These are phyloP conservation scores for Gallirallus australis DNA, from an alignment of 2,797 vertebrate genomes.

Conservation along the genomic window DNA sequence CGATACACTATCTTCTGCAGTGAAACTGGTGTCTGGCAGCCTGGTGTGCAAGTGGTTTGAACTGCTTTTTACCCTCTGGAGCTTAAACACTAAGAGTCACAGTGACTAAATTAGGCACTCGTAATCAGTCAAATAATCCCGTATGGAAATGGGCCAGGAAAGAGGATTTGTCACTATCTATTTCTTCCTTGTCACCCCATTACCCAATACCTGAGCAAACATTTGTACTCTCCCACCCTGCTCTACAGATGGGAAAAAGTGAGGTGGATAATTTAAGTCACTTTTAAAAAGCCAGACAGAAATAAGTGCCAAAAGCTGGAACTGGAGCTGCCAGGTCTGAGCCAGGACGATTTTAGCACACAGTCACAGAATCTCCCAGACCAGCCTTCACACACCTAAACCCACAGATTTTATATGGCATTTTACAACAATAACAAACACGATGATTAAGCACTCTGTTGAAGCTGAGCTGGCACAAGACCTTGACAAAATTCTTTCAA, in stretches of 20 bases:
- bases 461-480: not conserved
- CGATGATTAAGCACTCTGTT: conserved; percentile 5
- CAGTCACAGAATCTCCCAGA: not conserved
- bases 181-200: not conserved
- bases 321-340: not conserved
- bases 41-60: not conserved
- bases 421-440: conserved; percentile 39
- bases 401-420: not conserved
- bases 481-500: not conserved
- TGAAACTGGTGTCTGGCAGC: not conserved
- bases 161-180: conserved; percentile 37
- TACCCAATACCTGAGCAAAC: not conserved
- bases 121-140: conserved; percentile 46
- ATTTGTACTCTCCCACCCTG: not conserved
- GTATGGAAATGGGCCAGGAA: conserved; percentile 49
- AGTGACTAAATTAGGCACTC: conserved; percentile 14
- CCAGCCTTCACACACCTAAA: not conserved
- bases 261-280: not conserved
- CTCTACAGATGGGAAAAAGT: not conserved
- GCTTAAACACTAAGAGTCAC: conserved; percentile 1
- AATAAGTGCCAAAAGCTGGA: conserved; percentile 29
- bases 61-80: conserved; percentile 16
- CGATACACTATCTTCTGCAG: not conserved
- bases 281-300: conserved; percentile 41
- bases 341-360: conserved; percentile 42